Base-by-base conservation (phyloP, 2,113 vertebrate genomes). In the Nycticryphes semicollaris region DNA sequence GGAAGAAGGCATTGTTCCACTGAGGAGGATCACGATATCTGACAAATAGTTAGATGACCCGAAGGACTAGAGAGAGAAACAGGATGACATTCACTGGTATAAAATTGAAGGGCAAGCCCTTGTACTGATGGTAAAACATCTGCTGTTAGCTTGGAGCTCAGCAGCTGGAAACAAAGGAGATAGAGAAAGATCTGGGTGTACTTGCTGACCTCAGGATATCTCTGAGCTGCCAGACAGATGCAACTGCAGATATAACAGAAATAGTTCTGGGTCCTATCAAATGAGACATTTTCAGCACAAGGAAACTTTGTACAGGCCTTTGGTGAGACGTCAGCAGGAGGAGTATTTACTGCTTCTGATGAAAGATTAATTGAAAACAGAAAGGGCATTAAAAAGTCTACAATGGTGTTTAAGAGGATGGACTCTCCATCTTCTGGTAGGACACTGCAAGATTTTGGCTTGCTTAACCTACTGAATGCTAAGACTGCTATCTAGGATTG, bases 301-400 rank as follows among this genome's bases (percentile, higher is more conserved):
- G 67, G 35, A 89, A 86, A 43, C 68, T 84, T 92, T 91, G 54
- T 88, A 28, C 27, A 77, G 45, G 79, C 45, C 41, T 93, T 92
- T 92, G 75, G 63, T 94, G 70, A 84, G 79, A 83, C 53, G 59
- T 83, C 6, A 15, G 72, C 50, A 86, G 37, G 94, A 92, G 93
- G 88, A 92, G 1, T 14, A 35, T 72, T 69, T 78, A 82, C 89
- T 92, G 47, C 60, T 79, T 60, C 84, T 78, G 20, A 76, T 50
- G 50, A 88, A 83, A 80, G n/a, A 62, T 14, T 94, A 97, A 95
- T 43, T 87, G 83, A 89, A 96, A 95, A 43, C 95, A 96, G 94
- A 84, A 87, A 87, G 67, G 17, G 9, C 66, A 83, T 59, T 81
- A 31, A 89, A 84, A 94, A 90, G 17, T 7, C 69, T 84, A 63